Conservation (phyloP, 2,113 vertebrate species). For the Hippocampus mohnikei region DNA sequence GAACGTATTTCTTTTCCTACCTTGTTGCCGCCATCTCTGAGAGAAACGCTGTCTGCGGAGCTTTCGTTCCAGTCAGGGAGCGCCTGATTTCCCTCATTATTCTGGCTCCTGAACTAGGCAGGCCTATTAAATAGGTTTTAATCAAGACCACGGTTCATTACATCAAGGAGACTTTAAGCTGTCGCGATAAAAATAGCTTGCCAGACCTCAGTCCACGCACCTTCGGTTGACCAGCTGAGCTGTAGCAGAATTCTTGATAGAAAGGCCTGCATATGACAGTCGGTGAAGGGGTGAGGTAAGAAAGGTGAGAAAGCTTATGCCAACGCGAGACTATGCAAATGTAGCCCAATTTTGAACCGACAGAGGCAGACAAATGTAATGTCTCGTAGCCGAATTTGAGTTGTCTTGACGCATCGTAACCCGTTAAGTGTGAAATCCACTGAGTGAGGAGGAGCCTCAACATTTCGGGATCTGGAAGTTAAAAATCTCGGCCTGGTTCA, state of each 20-base stretch:
- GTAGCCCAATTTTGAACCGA: not conserved
- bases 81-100: constrained; percentile 66
- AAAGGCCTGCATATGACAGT: constrained; percentile 9
- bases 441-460: no score
- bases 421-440: no score
- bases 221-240: constrained; percentile 24
- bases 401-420: no score
- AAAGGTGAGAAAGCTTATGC: not conserved
- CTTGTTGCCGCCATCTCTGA: constrained; percentile 2
- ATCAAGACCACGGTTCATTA: constrained; percentile 60
- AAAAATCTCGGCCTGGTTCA: no score
- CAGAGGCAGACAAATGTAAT: no score
- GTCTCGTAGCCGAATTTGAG: no score
- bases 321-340: not conserved
- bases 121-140: constrained; percentile 59
- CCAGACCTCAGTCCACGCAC: constrained; percentile 1
- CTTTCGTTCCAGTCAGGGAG: constrained; percentile 49
- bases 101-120: constrained; percentile 59
- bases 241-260: not conserved
- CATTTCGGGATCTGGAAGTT: no score
- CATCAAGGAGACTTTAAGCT: constrained; percentile 49
- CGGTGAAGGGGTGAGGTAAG: not conserved
- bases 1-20: not conserved
- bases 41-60: constrained; percentile 26
- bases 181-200: constrained; percentile 20